Evolutionary conservation across 1,140 invertebrate species (phyloP), one percentile per base, ranked within the genome.

Genomic region (Drosophila murphyi): DNA sequence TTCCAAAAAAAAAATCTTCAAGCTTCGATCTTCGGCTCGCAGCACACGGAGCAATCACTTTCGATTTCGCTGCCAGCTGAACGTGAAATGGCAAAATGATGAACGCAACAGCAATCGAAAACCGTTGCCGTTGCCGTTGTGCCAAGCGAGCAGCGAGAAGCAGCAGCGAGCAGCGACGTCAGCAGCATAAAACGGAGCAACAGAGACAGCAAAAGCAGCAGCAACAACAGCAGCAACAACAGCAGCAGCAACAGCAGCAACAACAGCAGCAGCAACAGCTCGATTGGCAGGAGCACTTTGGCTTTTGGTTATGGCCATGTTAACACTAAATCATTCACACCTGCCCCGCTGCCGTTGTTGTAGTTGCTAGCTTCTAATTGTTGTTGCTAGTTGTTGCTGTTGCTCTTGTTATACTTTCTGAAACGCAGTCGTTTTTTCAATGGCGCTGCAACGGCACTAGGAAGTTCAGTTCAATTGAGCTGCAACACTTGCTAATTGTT

Each of bases 1-100:
- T 59, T 59, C 56, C 45, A 47, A 50, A 39, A 59, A 47, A 59
- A 50, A 39, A 59, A 57, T 57, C 5, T 45, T 43, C 48, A 28
- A 12, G 20, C 12, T n/a, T 57, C 43, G 56, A 57, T 74, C 72
- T 71, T 71, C 10, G 72, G 75, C 75, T 75, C 71, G 75, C 79
- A 81, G 78, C 75, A 78, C 69, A 80, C 76, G 76, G 83, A 87
- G 83, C 83, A 87, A 81, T 87, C 90, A 91, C 90, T 91, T 91
- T 91, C 86, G 90, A 90, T 91, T 91, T 91, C 90, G 80, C 90
- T 91, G 90, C 90, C 82, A 91, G 90, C 86, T 90, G 90, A 91
- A 90, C 90, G 82, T 91, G 90, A 91, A 91, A 91, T 91, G 90
- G 90, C 90, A 91, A 91, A 91, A 91, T 90, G 83, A 90, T 91